Base-by-base conservation (phyloP, 2,797 vertebrate species). In the Sebastes matsubarae region DNA sequence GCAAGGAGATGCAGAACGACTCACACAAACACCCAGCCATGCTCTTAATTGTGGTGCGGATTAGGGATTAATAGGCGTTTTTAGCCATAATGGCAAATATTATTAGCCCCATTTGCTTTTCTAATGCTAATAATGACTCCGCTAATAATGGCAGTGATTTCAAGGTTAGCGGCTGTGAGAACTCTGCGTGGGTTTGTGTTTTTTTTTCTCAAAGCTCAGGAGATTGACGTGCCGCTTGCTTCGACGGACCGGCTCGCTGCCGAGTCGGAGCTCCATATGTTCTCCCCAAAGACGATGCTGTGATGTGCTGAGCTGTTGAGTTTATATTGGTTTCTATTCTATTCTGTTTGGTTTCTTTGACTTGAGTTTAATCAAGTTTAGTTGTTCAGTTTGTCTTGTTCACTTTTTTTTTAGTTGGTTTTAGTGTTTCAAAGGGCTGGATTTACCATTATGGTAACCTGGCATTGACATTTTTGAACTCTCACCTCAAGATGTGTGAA, bases 11-110 rank as follows among this genome's bases (percentile, higher is more conserved):
- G 94, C 91, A 91, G 91, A 93, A 89, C 86, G 79, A 86, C 84
- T 88, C 80, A 89, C 89, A 93, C 88, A 90, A 92, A 92, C 84
- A 89, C 50, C 84, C 88, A 90, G 81, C 90, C 92, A 86, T 89
- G 93, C 93, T 94, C 89, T 86, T 95, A 96, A 96, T 96, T 95
- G 93, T 93, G 91, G 87, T 57, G 81, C 86, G 93, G 95, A 96
- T 96, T 96, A 96, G 91, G 91, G 93, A 95, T 96, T 95, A 96
- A 95, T 95, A 92, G 91, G 91, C 90, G 84, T 93, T 96, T 94
- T 96, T 95, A 95, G 94, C 90, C 86, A 93, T 96, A 96, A 95
- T 95, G 92, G 92, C 86, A 93, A 92, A 95, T 96, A 95, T 95
- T 95, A 96, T 95, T 95, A 94, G 93, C 90, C 77, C 92, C 91